Percentiles rank a stretch among this genome's conserved stretches.
These are phyloP conservation scores for Laterallus jamaicensis DNA, from an alignment of 2,113 vertebrate species.

Conservation along the genomic window DNA sequence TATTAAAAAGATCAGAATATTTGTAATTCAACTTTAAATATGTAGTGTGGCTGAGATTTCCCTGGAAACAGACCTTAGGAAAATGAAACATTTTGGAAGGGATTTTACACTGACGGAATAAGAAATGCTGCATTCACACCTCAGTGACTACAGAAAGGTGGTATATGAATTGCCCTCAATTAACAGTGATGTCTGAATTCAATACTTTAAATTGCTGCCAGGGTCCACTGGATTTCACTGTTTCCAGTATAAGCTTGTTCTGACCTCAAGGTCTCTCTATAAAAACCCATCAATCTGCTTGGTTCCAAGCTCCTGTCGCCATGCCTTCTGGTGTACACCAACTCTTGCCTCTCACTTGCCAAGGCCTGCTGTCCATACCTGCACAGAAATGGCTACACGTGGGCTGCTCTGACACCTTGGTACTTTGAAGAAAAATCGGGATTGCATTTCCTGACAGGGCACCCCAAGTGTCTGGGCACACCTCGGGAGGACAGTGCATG, in stretches of 20 bases:
- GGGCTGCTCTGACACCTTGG: background rate
- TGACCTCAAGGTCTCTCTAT: background rate
- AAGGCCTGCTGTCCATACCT: background rate
- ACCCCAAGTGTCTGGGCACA: rapidly evolving
- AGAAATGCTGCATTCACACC: background rate
- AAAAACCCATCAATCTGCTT: background rate
- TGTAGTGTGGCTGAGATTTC: background rate
- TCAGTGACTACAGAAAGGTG: background rate
- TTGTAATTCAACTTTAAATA: background rate
- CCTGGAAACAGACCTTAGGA: background rate
- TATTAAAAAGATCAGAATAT: background rate
- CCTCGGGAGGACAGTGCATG: rapidly evolving
- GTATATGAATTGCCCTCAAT: rapidly evolving
- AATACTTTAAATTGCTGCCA: background rate
- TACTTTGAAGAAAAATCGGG: rapidly evolving
- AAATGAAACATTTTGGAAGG: background rate
- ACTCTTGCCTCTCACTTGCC: background rate
- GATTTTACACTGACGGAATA: background rate
- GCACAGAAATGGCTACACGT: rapidly evolving
- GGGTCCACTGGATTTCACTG: background rate
- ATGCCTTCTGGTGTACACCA: rapidly evolving
- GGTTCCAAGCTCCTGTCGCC: background rate
- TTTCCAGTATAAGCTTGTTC: background rate
- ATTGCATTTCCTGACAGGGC: background rate
- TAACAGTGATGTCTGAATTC: background rate